phyloP scores from a whole-genome alignment of 2,797 vertebrate species.

The Gymnoscopelus braueri region DNA sequence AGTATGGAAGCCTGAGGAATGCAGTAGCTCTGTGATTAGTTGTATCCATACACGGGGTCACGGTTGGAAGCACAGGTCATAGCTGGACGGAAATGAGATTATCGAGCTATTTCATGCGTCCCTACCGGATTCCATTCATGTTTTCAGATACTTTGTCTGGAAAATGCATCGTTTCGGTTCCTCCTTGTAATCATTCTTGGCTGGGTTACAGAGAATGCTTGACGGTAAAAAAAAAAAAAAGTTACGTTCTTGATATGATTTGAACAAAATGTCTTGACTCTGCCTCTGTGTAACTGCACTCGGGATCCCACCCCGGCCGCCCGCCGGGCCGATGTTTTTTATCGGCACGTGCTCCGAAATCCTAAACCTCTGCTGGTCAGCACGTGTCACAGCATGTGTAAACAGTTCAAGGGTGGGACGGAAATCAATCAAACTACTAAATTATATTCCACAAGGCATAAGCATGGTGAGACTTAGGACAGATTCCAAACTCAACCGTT shows the following conservation, averaged over 20 bases:
- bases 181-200: constrained; percentile 1
- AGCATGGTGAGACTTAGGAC: constrained; percentile 46
- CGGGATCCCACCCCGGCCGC: neutral
- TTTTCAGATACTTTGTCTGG: neutral
- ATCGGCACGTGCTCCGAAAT: constrained; percentile 11
- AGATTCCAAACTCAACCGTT: constrained; percentile 47
- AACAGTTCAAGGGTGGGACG: constrained; percentile 32
- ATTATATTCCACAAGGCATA: constrained; percentile 43
- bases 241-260: constrained; percentile 13
- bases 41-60: constrained; percentile 29
- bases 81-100: constrained; percentile 18
- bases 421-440: constrained; percentile 60
- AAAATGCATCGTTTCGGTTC: neutral
- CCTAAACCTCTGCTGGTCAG: constrained; percentile 16
- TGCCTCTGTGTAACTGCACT: constrained; percentile 14
- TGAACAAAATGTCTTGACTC: constrained; percentile 19
- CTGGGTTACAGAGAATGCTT: constrained; percentile 2
- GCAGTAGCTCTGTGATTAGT: constrained; percentile 37
- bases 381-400: constrained; percentile 50
- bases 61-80: constrained; percentile 1
- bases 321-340: neutral
- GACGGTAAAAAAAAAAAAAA: neutral
- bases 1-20: constrained; percentile 29
- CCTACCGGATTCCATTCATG: constrained; percentile 10
- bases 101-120: constrained; percentile 10